Percentiles rank a stretch among this genome's conserved stretches.
These are phyloP conservation scores for Poeciliopsis turneri DNA, from an alignment of 2,797 vertebrate genomes.

Conservation along the genomic window DNA sequence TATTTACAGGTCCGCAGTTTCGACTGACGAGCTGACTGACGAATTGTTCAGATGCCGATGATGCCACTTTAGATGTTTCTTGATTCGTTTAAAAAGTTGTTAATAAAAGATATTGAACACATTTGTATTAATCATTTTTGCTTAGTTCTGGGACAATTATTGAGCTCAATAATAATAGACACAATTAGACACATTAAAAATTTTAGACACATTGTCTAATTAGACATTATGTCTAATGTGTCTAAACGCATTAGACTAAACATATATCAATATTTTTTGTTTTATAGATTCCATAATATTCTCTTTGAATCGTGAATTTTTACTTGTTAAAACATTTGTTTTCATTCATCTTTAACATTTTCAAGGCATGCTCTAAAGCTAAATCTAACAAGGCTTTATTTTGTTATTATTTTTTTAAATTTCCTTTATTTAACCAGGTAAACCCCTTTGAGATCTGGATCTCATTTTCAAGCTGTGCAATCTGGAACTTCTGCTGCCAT, in stretches of 20 bases:
- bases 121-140: background rate
- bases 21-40: background rate
- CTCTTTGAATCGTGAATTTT: too few relatives aligned
- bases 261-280: too few relatives aligned
- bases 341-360: background rate
- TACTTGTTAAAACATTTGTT: background rate
- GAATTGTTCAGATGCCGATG: background rate
- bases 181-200: too few relatives aligned
- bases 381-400: background rate
- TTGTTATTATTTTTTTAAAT: too few relatives aligned
- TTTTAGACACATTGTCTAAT: too few relatives aligned
- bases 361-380: background rate
- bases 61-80: background rate
- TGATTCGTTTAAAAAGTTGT: background rate
- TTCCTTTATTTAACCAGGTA: too few relatives aligned
- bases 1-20: background rate
- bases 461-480: too few relatives aligned
- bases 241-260: background rate
- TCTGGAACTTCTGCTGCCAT: constrained; percentile 15
- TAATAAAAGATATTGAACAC: background rate
- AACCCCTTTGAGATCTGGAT: too few relatives aligned
- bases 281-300: too few relatives aligned
- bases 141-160: background rate
- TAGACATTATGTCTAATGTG: too few relatives aligned
- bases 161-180: background rate